Evolutionary conservation across 2,113 vertebrate species (phyloP), one percentile per base, ranked within the genome.

Genomic region (Cisticola juncidis): DNA sequence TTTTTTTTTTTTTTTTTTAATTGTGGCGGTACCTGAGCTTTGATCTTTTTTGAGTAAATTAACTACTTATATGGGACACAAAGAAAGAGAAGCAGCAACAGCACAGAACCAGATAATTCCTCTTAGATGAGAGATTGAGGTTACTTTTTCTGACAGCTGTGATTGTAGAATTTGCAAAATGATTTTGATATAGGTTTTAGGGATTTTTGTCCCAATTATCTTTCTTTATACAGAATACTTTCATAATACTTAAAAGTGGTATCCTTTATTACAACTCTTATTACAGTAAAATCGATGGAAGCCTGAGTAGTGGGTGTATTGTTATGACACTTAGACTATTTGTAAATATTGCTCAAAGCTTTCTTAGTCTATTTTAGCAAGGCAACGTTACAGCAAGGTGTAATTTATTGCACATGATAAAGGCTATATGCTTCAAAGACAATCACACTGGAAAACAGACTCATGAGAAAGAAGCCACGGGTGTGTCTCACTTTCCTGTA

Each of bases 291-390:
- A 95, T 92, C 50, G 48, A 94, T 76, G 85, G 94, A 97, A 97
- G 77, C 48, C 48, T 84, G 92, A 97, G 92, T 81, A 69, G 97
- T 98, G 97, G 97, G 97, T 97, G 97, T 98, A 98, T 97, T 98
- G 97, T 98, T 98, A 95, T 98, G 97, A 98, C 97, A 97, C 95
- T 95, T 97, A 95, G 98, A 97, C 94, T 98, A 97, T 98, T 98
- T 98, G 97, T 98, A 98, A 98, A 98, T 98, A 98, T 97, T 97
- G 92, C 96, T 98, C 96, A 97, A 94, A 97, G 97, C 92, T 98
- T 97, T 98, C 94, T 90, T 97, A 98, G 96, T 96, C 94, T 98
- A 97, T 97, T 97, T 97, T 97, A 97, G 95, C 78, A 29, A 95
- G 94, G 95, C 89, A 97, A 78, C 92, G 82, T 95, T 97, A 96